Evolutionary conservation across 2,888 invertebrate genomes (phyloP), one percentile per base, ranked within the genome.

Genomic region (Tenthredo mesomela): DNA sequence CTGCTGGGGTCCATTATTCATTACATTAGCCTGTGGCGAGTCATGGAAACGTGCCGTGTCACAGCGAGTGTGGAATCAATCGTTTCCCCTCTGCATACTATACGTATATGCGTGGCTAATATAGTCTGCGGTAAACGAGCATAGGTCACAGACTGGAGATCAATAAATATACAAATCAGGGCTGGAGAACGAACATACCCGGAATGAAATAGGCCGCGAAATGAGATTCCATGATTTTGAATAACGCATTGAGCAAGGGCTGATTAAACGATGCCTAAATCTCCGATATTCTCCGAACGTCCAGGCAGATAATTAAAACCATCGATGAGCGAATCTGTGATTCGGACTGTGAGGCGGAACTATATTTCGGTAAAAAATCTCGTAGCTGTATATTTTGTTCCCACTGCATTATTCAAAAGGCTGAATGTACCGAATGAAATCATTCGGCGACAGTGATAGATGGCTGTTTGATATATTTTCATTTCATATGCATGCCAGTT

Each of bases 51-150:
- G 87, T 84, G 87, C 83, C 87, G 86, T 85, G 87, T 87, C 87
- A 86, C 87, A 87, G 88, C 88, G 84, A 87, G 87, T 88, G 88
- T 86, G 87, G 87, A 88, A 89, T 89, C 89, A 89, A 89, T 89
- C 89, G 88, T 85, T 80, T 84, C 84, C 82, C 71, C 54, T 40
- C 73, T 73, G 71, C 58, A 80, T 50, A 61, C n/a, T n/a, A 61
- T n/a, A 40, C 29, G 21, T 43, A 77, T 77, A 29, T 29, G 33
- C 37, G 5, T 7, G 40, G 18, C 40, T 37, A 61, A 61, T 40
- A 80, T 40, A 80, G 80, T 40, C 58, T 40, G 29, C 54, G 77
- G 18, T 54, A 77, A 77, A 77, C 33, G 54, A 50, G 25, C 77
- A 54, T 54, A 29, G 58, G 61, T 61, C 25, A 61, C 58, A 80